These are phyloP conservation scores for Oenanthe oenanthe DNA, from an alignment of 2,113 vertebrate species.

Conservation along the genomic window DNA sequence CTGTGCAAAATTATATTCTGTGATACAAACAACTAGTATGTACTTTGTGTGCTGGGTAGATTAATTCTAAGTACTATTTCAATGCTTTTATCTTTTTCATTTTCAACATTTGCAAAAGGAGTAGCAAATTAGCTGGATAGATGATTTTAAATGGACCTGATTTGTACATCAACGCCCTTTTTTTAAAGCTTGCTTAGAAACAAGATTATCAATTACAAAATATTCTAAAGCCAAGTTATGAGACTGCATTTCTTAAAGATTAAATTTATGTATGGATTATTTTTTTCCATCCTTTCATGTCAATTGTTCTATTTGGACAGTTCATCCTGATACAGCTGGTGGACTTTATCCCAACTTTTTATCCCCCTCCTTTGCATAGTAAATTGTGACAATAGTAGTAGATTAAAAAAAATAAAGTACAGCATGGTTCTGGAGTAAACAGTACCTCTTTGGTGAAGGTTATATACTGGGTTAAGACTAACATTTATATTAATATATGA, in stretches of 20 bases:
- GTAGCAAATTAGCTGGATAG: background rate
- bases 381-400: background rate
- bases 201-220: background rate
- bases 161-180: background rate
- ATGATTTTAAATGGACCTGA: background rate
- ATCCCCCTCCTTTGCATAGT: background rate
- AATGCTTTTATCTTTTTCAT: background rate
- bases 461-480: background rate
- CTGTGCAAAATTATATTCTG: background rate
- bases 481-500: background rate
- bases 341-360: background rate
- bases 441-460: background rate
- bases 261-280: background rate
- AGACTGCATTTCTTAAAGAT: background rate
- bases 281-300: background rate
- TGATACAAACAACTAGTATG: background rate
- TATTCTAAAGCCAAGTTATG: background rate
- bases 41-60: background rate
- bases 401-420: background rate
- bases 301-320: background rate
- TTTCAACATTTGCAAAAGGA: background rate
- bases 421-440: background rate
- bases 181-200: background rate
- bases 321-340: background rate
- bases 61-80: background rate